Evolutionary conservation across 2,888 invertebrate genomes (phyloP), one percentile per base, ranked within the genome.

Genomic region (Cephus pulcher): DNA sequence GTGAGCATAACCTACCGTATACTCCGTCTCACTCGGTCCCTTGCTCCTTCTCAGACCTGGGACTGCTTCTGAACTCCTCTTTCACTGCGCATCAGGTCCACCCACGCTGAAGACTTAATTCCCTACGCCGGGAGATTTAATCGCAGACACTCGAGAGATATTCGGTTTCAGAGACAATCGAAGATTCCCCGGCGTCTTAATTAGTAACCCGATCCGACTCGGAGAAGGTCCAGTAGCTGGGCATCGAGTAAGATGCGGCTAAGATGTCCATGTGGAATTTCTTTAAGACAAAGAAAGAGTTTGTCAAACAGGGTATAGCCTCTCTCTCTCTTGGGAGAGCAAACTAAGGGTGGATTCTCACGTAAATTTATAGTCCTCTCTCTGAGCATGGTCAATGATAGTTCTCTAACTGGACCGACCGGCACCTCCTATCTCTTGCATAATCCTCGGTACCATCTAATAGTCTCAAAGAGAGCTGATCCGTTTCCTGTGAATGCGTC

Each of bases 141-240:
- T 88, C 88, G 83, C 84, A 82, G 84, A 88, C 88, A 86, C 87
- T 84, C 84, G 81, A 83, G 84, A 85, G 89, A 88, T 86, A 89
- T 89, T 88, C 85, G 87, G 86, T 86, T 88, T 84, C 84, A 82
- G 82, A 88, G 89, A 90, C 89, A 88, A 88, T 88, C 88, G 88
- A 82, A 86, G 86, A 87, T 86, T 85, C 83, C 84, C 86, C 88
- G 86, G 88, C 88, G 88, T 90, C 90, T 90, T 90, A 90, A 90
- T 90, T 90, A 90, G 90, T 89, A 88, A 88, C 85, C 83, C 33
- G 56, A 30, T 73, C 73, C 34, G 68, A 73, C 3, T 35, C 35
- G 33, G 11, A 69, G 23, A 56, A 56, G 56, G 56, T 56, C 56
- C 56, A 56, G 56, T 56, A 56, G 56, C 35, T 35, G 12, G 23